Conservation (phyloP, 1,140 invertebrate species). For the Camponotus pennsylvanicus region DNA sequence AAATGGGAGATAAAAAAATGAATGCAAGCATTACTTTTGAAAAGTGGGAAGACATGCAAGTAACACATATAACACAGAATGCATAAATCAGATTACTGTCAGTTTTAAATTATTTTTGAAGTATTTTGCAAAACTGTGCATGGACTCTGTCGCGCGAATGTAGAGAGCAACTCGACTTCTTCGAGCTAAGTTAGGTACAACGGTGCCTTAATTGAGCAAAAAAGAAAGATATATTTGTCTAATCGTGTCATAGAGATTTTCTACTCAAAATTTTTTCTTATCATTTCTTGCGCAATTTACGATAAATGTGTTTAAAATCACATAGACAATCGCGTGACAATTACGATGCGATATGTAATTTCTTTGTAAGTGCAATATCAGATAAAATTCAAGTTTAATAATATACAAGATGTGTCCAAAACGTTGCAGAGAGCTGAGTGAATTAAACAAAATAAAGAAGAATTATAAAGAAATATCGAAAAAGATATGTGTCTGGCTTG, state of each 20-base stretch:
- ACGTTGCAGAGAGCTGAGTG: conserved; percentile 32
- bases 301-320: not conserved
- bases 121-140: conserved; percentile 62
- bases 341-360: conserved; percentile 1
- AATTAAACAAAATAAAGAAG: conserved; percentile 31
- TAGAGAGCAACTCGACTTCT: conserved; percentile 60
- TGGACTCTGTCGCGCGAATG: conserved; percentile 49
- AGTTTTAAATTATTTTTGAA: conserved; percentile 3
- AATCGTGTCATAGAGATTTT: conserved; percentile 51
- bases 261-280: conserved; percentile 45
- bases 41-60: not conserved
- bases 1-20: not conserved
- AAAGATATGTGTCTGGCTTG: not conserved
- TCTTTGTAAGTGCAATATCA: conserved; percentile 39
- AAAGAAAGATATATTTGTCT: conserved; percentile 38
- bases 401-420: conserved; percentile 8
- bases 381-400: not conserved
- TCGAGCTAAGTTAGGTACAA: conserved; percentile 61
- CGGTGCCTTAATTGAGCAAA: conserved; percentile 45
- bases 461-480: conserved; percentile 11
- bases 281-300: conserved; percentile 40
- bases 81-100: not conserved
- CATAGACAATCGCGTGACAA: not conserved
- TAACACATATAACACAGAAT: not conserved
- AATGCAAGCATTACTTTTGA: not conserved